Base-by-base conservation (phyloP, 2,888 invertebrate genomes). In the Junonia oenone region DNA sequence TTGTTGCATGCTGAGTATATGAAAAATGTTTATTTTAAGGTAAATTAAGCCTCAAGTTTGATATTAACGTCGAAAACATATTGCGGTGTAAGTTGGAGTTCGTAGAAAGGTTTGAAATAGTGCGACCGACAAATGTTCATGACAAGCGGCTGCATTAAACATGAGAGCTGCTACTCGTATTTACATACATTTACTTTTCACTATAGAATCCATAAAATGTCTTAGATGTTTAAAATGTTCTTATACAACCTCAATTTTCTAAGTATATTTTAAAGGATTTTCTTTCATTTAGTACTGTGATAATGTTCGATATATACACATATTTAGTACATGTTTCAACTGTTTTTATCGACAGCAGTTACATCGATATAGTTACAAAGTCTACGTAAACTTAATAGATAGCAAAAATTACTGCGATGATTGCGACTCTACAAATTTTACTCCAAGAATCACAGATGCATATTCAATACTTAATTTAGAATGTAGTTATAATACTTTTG, bases 81-180 rank as follows among this genome's bases (percentile, higher is more conserved):
- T 51, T 53, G 59, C 53, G 47, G 53, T 55, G 46, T 50, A 55
- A 57, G 54, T 51, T 40, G 38, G 56, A 57, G 60, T 65, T 65
- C 62, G 59, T 63, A 64, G 62, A 61, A 67, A 67, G 63, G 62
- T 68, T 73, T 79, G 76, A 81, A 83, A 81, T 81, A 83, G 78
- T 81, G 76, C 78, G 75, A 81, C 82, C 82, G 83, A 87, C 86
- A 87, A 87, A 86, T 87, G 86, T 87, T 85, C 81, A 81, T 83
- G 87, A 84, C 87, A 84, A 71, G 75, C 78, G 76, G 69, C 73
- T 87, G 82, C 80, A 89, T 89, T 81, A 88, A 70, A 87, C 87
- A 89, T 88, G 82, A 85, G 85, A 76, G 73, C 81, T 81, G 81
- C 78, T 78, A 78, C 75, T 19, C 17, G 67, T 74, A 86, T 87